phyloP scores from a whole-genome alignment of 2,888 invertebrate genomes.

The Mimas tiliae region DNA sequence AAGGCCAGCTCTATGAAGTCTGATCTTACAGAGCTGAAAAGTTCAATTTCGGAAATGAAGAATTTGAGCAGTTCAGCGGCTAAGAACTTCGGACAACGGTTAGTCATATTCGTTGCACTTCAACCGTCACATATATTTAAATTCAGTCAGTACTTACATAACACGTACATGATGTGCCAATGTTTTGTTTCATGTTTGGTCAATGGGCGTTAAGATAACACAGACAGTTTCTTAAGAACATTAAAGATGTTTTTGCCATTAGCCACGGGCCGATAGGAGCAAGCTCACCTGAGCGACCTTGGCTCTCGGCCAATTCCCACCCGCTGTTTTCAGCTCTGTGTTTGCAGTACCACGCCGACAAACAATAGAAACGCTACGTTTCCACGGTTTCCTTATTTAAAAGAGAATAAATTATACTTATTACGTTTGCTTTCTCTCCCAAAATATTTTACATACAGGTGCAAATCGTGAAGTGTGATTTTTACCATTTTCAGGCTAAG shows the following conservation, averaged over 20 bases:
- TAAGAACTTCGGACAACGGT: constrained; percentile 78
- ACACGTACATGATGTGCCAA: constrained; percentile 48
- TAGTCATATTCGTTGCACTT: constrained; percentile 40
- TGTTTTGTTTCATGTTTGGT: constrained; percentile 55
- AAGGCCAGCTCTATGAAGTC: constrained; percentile 93
- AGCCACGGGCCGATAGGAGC: constrained; percentile 61
- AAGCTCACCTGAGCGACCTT: constrained; percentile 82
- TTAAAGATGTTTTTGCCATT: constrained; percentile 55
- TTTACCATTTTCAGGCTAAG: constrained; percentile 80
- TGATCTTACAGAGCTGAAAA: constrained; percentile 91
- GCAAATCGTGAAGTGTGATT: constrained; percentile 9
- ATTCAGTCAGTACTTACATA: constrained; percentile 37
- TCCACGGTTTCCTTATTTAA: constrained; percentile 34
- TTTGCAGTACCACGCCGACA: constrained; percentile 79
- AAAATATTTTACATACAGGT: neutral
- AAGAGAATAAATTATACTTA: neutral
- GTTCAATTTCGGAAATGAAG: constrained; percentile 95
- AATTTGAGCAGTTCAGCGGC: constrained; percentile 84
- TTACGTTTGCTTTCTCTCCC: neutral
- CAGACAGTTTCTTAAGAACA: constrained; percentile 48
- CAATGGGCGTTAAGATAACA: constrained; percentile 59
- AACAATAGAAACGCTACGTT: constrained; percentile 77
- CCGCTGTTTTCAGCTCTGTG: constrained; percentile 69
- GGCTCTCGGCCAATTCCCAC: constrained; percentile 76
- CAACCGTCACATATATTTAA: constrained; percentile 27